These are phyloP conservation scores for Caenorhabditis inopinata DNA, from an alignment of 1,140 invertebrate species.

Conservation along the genomic window DNA sequence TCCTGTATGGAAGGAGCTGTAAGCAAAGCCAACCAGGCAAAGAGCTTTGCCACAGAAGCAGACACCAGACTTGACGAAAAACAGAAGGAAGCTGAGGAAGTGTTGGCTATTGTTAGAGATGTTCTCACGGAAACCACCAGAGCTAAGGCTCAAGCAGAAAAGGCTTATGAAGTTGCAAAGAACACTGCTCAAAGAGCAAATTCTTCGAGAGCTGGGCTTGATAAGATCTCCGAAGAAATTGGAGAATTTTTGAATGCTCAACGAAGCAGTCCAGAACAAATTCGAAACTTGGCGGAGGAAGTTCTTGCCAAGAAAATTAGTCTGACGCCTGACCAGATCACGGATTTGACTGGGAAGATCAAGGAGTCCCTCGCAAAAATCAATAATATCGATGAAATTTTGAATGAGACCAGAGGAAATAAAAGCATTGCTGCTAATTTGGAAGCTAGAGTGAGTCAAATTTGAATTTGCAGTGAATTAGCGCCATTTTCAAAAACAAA, in stretches of 20 bases:
- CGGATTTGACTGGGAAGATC: conserved; percentile 60
- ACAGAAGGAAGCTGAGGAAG: conserved; percentile 54
- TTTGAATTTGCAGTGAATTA: background rate
- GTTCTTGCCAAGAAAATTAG: conserved; percentile 61
- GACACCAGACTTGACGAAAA: conserved; percentile 57
- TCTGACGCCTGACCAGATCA: conserved; percentile 60
- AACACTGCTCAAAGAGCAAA: conserved; percentile 50
- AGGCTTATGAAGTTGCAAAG: conserved; percentile 47
- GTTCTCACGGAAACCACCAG: conserved; percentile 37
- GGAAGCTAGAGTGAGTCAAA: conserved; percentile 54
- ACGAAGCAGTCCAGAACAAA: conserved; percentile 57
- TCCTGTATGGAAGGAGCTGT: conserved; percentile 63
- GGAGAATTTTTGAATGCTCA: conserved; percentile 58
- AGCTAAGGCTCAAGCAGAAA: conserved; percentile 50
- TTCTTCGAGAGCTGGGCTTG: conserved; percentile 50
- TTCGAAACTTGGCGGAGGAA: conserved; percentile 58
- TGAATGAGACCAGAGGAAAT: conserved; percentile 60
- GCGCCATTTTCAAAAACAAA: background rate
- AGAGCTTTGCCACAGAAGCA: conserved; percentile 63
- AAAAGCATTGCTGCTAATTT: conserved; percentile 59
- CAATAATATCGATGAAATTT: conserved; percentile 63
- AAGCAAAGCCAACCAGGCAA: conserved; percentile 62
- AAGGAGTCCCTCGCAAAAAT: conserved; percentile 61
- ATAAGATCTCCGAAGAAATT: conserved; percentile 55
- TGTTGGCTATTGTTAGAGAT: conserved; percentile 38